Evolutionary conservation across 37 sponge, comb jelly and placozoan genomes (phyloP).

Genomic region (Beroe forskalii): DNA sequence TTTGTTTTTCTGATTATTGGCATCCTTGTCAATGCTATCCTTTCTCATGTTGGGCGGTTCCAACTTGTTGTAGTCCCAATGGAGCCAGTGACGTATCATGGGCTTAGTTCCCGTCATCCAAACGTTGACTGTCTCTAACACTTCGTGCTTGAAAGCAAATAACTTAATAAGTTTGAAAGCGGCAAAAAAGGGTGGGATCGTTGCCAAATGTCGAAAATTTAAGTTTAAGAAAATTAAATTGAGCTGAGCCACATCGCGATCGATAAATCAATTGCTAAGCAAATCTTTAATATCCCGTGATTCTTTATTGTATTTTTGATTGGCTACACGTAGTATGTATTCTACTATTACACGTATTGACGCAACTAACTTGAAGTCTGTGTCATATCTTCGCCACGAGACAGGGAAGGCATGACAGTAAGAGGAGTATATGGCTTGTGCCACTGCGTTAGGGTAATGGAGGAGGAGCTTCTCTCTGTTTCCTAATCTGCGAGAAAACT

Average conservation of each 20-base stretch:
- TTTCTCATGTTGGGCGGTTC: conserved; percentile 64
- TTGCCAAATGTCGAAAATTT: too few species aligned
- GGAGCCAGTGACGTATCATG: conserved; percentile 31
- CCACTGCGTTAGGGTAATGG: conserved; percentile 51
- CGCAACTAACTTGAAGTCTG: conserved; percentile 53
- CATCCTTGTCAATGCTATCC: conserved; percentile 58
- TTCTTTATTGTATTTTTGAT: too few species aligned
- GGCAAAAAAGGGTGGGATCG: too few species aligned
- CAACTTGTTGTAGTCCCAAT: conserved; percentile 54
- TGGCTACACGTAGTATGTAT: too few species aligned
- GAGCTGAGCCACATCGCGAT: too few species aligned
- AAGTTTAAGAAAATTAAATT: too few species aligned
- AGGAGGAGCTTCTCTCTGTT: conserved; percentile 52
- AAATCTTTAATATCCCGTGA: too few species aligned
- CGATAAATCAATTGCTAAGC: too few species aligned
- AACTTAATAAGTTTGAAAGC: too few species aligned
- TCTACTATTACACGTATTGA: too few species aligned
- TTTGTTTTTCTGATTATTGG: conserved; percentile 47
- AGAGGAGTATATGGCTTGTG: conserved; percentile 55
- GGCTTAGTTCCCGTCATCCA: conserved; percentile 62
- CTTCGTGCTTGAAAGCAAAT: conserved; percentile 1
- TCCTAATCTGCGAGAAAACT: not conserved
- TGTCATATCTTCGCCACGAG: conserved; percentile 45
- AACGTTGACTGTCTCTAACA: conserved; percentile 26
- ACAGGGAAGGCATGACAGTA: conserved; percentile 65